A percentile compares a stretch with the other conserved stretches of the same genome.
phyloP scores from a whole-genome alignment of 2,888 invertebrate species.

The Caenorhabditis sinica region DNA sequence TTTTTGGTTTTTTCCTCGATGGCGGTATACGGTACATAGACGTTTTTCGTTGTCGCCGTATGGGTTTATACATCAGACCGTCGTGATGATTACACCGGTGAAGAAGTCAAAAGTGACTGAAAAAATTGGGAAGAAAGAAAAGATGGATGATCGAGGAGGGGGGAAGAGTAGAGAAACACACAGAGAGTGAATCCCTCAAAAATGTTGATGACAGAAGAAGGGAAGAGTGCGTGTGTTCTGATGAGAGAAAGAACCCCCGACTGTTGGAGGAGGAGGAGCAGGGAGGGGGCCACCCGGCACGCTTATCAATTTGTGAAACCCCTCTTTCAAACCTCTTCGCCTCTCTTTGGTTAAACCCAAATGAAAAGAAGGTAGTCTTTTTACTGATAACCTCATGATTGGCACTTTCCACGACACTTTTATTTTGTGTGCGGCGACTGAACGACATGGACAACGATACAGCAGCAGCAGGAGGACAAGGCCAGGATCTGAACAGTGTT shows the following conservation, averaged over 20 bases:
- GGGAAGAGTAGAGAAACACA: background rate
- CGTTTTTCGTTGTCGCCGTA: slow-evolving; percentile 27
- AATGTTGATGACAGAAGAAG: slow-evolving; percentile 1
- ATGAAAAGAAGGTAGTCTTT: slow-evolving; percentile 28
- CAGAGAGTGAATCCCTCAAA: background rate
- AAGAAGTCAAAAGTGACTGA: slow-evolving; percentile 22
- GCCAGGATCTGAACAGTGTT: background rate
- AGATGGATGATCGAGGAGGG: slow-evolving; percentile 3
- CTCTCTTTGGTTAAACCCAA: slow-evolving; percentile 5
- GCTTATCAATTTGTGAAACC: slow-evolving; percentile 58
- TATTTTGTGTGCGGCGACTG: background rate
- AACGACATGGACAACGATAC: background rate
- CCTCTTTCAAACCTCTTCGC: background rate
- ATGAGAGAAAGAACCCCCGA: slow-evolving; percentile 8
- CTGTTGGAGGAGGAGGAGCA: slow-evolving; percentile 20
- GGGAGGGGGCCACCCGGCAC: slow-evolving; percentile 53
- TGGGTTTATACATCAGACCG: slow-evolving; percentile 49
- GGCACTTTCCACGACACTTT: slow-evolving; percentile 37
- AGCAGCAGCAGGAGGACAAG: background rate
- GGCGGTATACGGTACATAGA: slow-evolving; percentile 49
- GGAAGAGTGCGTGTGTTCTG: slow-evolving; percentile 8
- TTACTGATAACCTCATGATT: slow-evolving; percentile 43
- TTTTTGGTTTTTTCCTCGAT: slow-evolving; percentile 33
- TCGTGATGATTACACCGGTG: slow-evolving; percentile 53
- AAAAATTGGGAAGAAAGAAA: slow-evolving; percentile 14